Conservation (phyloP, 1,140 invertebrate genomes). For the Heterodera carotae region DNA sequence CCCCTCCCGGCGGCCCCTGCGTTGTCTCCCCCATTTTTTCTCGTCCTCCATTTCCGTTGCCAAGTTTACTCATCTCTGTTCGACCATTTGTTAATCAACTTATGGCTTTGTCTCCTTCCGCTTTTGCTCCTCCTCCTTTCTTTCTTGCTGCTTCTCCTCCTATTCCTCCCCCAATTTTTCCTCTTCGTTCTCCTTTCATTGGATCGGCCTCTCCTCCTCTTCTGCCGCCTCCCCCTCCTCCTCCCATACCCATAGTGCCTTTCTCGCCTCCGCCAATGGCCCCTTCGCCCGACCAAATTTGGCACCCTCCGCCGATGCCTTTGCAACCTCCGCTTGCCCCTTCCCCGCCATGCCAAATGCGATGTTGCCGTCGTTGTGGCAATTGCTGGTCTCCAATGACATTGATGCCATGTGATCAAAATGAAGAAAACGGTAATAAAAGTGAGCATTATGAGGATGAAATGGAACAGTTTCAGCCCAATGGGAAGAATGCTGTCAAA, state of each 20-base stretch:
- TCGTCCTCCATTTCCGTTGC: background rate
- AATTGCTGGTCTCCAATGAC: background rate
- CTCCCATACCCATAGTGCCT: background rate
- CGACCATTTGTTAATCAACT: background rate
- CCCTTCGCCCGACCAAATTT: slow-evolving; percentile 3
- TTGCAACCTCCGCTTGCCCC: background rate
- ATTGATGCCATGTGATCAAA: background rate
- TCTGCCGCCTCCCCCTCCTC: background rate
- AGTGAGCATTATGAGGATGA: background rate
- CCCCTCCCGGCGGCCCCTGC: background rate
- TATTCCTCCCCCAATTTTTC: slow-evolving; percentile 5
- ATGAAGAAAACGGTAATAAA: background rate
- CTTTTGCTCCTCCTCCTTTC: background rate
- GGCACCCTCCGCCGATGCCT: slow-evolving; percentile 22
- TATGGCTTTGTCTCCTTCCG: background rate
- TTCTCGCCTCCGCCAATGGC: background rate
- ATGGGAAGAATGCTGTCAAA: slow-evolving; percentile 7
- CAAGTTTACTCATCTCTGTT: slow-evolving; percentile 21
- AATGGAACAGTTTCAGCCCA: background rate
- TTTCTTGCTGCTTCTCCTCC: background rate
- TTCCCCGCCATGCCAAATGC: background rate
- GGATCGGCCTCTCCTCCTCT: background rate
- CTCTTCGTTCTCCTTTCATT: background rate
- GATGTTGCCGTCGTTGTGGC: slow-evolving; percentile 16
- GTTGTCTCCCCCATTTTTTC: background rate